Evolutionary conservation across 1,140 invertebrate genomes (phyloP), one percentile per base, ranked within the genome.

Genomic region (Linepithema humile): DNA sequence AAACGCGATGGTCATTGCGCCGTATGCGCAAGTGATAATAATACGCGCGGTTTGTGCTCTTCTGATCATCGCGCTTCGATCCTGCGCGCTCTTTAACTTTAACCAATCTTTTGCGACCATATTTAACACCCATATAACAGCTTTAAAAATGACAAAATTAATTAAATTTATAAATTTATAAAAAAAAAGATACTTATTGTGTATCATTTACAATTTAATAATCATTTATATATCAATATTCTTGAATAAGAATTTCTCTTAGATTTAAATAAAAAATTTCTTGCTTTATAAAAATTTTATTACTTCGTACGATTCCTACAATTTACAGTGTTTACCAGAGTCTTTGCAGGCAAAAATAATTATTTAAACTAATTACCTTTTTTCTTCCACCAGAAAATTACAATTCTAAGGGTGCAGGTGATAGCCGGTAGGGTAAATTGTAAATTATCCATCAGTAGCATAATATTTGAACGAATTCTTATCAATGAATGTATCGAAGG

Each of bases 371-470:
- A 1, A 40, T 15, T 82, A 84, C 83, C 75, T 72, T 73, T 5
- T 45, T 73, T 82, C 7, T 73, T 83, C 29, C 45, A 57, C 15
- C 53, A 83, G 17, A 85, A 38, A 1, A 82, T 45, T 2, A 53
- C 12, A 9, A 78, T 65, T 53, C 60, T 65, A n/a, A 53, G 12
- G 0, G 32, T 0, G 6, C 60, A 65, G 3, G 38, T 78, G 15
- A 38, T 32, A 12, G 20, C 32, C 4, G 74, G 74, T 5, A 78
- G 29, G n/a, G 60, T 67, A 35, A 53, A 78, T 50, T 67, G 60
- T 50, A 78, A 50, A 53, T 78, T 78, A 12, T 78, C 74, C 17
- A 67, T 17, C 43, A 67, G 26, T n/a, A 77, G 10, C 60, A 77
- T 77, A 17, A 77, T 29, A 10, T 77, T n/a, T 15, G 38, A 40